phyloP scores from a whole-genome alignment of 2,888 invertebrate species.

The Pammene fasciana region DNA sequence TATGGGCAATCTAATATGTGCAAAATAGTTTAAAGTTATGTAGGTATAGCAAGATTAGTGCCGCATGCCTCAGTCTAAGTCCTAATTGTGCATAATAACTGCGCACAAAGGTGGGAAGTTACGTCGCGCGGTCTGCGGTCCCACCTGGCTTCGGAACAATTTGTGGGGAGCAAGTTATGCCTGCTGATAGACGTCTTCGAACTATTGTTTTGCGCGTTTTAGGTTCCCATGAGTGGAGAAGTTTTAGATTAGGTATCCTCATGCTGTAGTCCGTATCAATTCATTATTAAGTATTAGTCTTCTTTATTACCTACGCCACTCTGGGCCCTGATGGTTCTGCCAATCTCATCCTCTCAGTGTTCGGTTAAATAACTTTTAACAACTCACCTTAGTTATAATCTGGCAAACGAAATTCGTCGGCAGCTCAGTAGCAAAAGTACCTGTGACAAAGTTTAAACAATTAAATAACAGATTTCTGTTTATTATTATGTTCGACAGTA shows the following conservation, averaged over 20 bases:
- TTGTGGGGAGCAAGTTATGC: constrained; percentile 66
- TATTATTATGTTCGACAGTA: neutral
- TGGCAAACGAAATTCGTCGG: too few relatives aligned
- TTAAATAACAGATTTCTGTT: neutral
- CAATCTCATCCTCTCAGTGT: too few relatives aligned
- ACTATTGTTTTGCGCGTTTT: constrained; percentile 32
- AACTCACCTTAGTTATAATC: too few relatives aligned
- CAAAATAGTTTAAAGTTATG: constrained; percentile 52
- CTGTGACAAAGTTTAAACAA: too few relatives aligned
- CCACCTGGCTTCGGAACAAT: constrained; percentile 67
- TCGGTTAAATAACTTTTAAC: too few relatives aligned
- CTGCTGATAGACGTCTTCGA: constrained; percentile 50
- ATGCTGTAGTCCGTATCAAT: too few relatives aligned
- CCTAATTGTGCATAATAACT: constrained; percentile 63
- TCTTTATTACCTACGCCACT: too few relatives aligned
- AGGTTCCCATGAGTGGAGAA: neutral
- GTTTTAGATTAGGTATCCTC: neutral
- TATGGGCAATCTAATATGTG: neutral
- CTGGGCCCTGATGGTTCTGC: too few relatives aligned
- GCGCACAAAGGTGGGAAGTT: constrained; percentile 65
- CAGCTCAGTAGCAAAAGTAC: too few relatives aligned
- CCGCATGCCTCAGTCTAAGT: constrained; percentile 65
- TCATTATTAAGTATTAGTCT: too few relatives aligned
- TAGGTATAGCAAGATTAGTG: constrained; percentile 69
- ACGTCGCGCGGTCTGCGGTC: constrained; percentile 61